These are phyloP conservation scores for Oenanthe melanoleuca DNA, from an alignment of 2,113 vertebrate species.

Conservation along the genomic window DNA sequence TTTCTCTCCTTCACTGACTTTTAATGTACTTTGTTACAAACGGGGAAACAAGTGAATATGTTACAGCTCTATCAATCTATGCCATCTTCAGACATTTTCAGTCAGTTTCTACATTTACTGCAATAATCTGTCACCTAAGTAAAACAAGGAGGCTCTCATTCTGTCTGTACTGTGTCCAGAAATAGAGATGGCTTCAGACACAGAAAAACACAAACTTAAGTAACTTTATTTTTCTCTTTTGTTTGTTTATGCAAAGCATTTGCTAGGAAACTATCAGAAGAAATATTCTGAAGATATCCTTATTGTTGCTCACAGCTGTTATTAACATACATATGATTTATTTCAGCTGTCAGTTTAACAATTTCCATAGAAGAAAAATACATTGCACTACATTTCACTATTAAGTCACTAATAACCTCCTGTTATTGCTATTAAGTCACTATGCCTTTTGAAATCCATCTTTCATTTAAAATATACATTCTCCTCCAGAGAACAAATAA, in stretches of 20 bases:
- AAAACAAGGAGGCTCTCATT: neutral
- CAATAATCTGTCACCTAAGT: neutral
- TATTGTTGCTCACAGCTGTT: neutral
- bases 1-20: neutral
- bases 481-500: neutral
- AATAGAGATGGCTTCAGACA: neutral
- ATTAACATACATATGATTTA: neutral
- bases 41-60: neutral
- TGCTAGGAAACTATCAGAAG: neutral
- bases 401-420: too few relatives aligned
- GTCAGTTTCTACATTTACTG: neutral
- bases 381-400: too few relatives aligned
- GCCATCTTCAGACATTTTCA: neutral
- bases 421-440: neutral
- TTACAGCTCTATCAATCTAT: neutral
- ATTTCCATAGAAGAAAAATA: neutral
- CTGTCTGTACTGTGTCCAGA: neutral
- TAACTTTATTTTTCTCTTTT: neutral
- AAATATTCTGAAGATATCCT: neutral
- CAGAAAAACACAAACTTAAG: neutral
- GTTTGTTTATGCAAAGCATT: neutral
- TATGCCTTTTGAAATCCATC: neutral
- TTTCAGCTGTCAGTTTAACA: neutral
- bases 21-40: neutral
- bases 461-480: neutral